phyloP scores from a whole-genome alignment of 2,888 invertebrate species.

The Amphipoea oculea region DNA sequence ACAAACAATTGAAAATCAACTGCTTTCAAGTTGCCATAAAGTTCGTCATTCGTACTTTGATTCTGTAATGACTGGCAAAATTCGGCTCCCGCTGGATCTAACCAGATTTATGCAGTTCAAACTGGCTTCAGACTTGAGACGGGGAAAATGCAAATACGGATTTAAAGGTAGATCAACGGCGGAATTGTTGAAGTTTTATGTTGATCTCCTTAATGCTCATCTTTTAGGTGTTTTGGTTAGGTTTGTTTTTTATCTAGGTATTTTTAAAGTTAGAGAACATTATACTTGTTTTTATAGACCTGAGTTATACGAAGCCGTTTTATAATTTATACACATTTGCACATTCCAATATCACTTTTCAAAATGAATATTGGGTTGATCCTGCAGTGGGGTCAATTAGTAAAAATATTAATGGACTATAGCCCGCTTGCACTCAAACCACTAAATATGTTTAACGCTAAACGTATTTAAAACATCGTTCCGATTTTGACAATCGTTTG shows the following conservation, averaged over 20 bases:
- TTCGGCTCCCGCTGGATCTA: conserved; percentile 72
- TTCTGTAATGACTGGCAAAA: conserved; percentile 67
- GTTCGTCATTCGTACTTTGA: conserved; percentile 48
- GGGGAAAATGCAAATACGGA: conserved; percentile 74
- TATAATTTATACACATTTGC: not conserved
- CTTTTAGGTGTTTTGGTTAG: conserved; percentile 13
- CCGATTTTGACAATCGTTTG: too few species aligned
- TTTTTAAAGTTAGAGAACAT: not conserved
- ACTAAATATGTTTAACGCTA: too few species aligned
- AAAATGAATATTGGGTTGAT: not conserved
- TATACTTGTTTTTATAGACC: not conserved
- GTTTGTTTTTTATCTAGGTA: conserved; percentile 5
- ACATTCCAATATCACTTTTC: not conserved
- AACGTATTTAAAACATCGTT: too few species aligned
- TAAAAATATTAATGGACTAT: too few species aligned
- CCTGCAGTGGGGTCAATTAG: too few species aligned
- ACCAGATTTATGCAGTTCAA: conserved; percentile 79
- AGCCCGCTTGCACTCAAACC: too few species aligned
- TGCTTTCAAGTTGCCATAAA: conserved; percentile 35
- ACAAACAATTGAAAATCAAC: conserved; percentile 37
- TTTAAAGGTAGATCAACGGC: conserved; percentile 69
- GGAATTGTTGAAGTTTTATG: conserved; percentile 70
- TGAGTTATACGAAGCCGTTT: not conserved
- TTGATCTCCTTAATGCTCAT: conserved; percentile 50
- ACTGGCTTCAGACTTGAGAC: conserved; percentile 66